Conservation (phyloP, 2,113 vertebrate genomes). For the Platichthys stellatus region DNA sequence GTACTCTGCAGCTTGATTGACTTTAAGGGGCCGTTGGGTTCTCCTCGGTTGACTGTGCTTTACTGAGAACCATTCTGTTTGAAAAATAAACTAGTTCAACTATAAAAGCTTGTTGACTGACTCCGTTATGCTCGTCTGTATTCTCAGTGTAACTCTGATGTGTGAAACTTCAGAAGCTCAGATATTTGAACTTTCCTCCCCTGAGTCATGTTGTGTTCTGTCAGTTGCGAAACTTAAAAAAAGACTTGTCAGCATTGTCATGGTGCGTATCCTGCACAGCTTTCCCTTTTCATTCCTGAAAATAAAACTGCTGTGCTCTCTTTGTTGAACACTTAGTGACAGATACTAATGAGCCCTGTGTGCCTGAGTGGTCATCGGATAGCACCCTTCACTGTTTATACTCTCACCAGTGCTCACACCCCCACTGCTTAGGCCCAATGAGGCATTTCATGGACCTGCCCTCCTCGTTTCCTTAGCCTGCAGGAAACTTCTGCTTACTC, state of each 20-base stretch:
- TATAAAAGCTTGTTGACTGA: background rate
- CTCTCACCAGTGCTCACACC: constrained; percentile 5
- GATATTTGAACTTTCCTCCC: background rate
- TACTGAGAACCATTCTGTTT: background rate
- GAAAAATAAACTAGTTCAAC: background rate
- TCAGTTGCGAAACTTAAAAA: constrained; percentile 35
- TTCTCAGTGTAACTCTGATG: background rate
- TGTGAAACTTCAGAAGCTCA: too few species aligned
- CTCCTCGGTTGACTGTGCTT: too few species aligned
- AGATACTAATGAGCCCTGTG: constrained; percentile 51
- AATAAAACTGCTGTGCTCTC: constrained; percentile 9
- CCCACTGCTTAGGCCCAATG: constrained; percentile 17
- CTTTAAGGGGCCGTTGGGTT: too few species aligned
- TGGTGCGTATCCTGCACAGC: constrained; percentile 24
- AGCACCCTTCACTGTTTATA: constrained; percentile 48
- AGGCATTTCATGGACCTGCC: constrained; percentile 27
- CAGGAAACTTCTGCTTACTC: constrained; percentile 4
- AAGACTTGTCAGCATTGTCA: constrained; percentile 53
- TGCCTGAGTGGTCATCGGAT: constrained; percentile 64
- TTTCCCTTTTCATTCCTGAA: constrained; percentile 30
- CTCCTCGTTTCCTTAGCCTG: constrained; percentile 22
- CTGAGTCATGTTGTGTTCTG: constrained; percentile 22
- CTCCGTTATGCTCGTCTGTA: background rate
- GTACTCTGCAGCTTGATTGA: too few species aligned
- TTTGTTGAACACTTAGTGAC: constrained; percentile 31